phyloP scores from a whole-genome alignment of 2,888 invertebrate genomes.

The Petrophora chlorosata region DNA sequence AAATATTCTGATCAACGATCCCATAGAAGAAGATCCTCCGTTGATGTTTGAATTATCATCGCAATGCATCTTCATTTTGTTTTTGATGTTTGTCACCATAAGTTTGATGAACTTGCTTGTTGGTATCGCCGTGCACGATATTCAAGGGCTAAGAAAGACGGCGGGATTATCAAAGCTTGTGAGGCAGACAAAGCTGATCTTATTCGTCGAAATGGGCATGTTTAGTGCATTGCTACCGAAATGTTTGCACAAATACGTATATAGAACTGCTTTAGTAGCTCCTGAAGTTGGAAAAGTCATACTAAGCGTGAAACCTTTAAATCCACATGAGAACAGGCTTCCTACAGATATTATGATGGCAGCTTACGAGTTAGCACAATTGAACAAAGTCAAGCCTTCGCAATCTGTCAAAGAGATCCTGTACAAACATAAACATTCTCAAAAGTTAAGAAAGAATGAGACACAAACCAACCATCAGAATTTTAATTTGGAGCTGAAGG shows the following conservation, averaged over 20 bases:
- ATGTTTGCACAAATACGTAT: constrained; percentile 88
- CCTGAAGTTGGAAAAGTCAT: constrained; percentile 93
- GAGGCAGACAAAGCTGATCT: constrained; percentile 92
- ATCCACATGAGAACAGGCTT: constrained; percentile 91
- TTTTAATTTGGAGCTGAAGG: constrained; percentile 83
- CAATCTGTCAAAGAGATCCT: constrained; percentile 85
- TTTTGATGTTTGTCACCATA: constrained; percentile 92
- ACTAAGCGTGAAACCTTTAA: constrained; percentile 91
- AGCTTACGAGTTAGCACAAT: constrained; percentile 90
- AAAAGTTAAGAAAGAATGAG: constrained; percentile 86
- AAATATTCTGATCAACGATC: constrained; percentile 89
- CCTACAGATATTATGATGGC: constrained; percentile 91
- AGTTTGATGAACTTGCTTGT: constrained; percentile 93
- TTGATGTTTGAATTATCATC: constrained; percentile 90
- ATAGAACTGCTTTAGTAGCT: constrained; percentile 91
- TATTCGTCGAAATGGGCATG: constrained; percentile 91
- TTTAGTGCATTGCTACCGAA: constrained; percentile 91
- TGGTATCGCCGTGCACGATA: constrained; percentile 94
- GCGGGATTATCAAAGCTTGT: constrained; percentile 93
- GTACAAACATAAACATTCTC: constrained; percentile 84
- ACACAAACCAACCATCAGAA: constrained; percentile 67
- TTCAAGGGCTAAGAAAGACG: constrained; percentile 92
- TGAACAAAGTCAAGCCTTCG: constrained; percentile 87
- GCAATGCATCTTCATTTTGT: constrained; percentile 91
- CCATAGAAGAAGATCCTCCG: constrained; percentile 88